These are phyloP conservation scores for Sus cebifrons DNA, from an alignment of 2,797 vertebrate species.

Conservation along the genomic window DNA sequence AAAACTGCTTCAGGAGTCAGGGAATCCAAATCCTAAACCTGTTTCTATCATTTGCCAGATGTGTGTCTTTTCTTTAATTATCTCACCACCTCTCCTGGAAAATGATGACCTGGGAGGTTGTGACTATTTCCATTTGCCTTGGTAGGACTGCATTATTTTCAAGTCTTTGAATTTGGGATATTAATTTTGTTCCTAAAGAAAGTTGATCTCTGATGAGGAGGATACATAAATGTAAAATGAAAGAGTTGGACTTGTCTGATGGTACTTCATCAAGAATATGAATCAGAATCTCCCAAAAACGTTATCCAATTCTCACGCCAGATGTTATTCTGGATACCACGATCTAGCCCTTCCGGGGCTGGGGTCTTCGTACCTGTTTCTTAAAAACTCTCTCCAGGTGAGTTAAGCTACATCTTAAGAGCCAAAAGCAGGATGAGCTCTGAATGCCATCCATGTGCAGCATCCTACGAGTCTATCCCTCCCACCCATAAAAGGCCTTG, in stretches of 20 bases:
- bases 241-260: background rate
- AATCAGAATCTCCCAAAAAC: background rate
- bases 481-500: background rate
- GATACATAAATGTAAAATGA: background rate
- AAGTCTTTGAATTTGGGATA: background rate
- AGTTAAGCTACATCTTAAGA: background rate
- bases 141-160: background rate
- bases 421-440: background rate
- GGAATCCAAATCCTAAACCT: background rate
- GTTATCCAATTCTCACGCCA: background rate
- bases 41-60: background rate
- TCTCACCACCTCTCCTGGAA: background rate
- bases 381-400: background rate
- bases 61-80: background rate
- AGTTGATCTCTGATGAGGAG: conserved; percentile 67
- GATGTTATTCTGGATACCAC: background rate
- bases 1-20: background rate
- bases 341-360: background rate
- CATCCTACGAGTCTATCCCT: background rate
- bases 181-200: conserved; percentile 28
- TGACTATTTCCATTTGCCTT: background rate
- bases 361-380: background rate
- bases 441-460: background rate
- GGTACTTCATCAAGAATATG: background rate
- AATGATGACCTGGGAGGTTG: background rate